Conservation (phyloP, 2,113 vertebrate genomes). For the Carassius auratus region DNA sequence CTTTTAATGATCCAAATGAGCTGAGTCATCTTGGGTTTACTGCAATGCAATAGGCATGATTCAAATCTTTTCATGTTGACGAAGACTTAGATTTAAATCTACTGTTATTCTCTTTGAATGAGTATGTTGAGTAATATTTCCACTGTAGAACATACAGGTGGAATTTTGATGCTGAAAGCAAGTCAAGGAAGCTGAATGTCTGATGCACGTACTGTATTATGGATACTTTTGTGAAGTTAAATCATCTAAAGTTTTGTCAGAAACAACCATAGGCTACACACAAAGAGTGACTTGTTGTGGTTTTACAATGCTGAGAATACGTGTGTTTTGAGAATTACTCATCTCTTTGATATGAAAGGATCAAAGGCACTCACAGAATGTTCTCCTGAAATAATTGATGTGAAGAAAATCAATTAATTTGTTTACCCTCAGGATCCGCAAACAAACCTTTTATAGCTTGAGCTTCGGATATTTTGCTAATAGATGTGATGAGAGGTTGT, state of each 20-base stretch:
- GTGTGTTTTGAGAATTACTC: slow-evolving; percentile 43
- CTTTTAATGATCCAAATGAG: slow-evolving; percentile 49
- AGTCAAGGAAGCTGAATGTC: background rate
- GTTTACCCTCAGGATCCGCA: slow-evolving; percentile 39
- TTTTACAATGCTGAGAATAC: background rate
- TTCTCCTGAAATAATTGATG: slow-evolving; percentile 58
- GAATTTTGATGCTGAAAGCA: slow-evolving; percentile 3
- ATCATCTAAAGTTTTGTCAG: slow-evolving; percentile 6
- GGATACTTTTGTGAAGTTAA: background rate
- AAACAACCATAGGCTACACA: background rate
- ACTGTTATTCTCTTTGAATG: slow-evolving; percentile 8
- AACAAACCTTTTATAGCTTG: background rate
- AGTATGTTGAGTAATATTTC: background rate
- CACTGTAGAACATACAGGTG: slow-evolving; percentile 11
- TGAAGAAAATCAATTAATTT: slow-evolving; percentile 62
- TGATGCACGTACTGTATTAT: background rate
- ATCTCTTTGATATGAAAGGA: slow-evolving; percentile 64
- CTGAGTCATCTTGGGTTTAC: slow-evolving; percentile 45
- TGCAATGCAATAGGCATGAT: slow-evolving; percentile 25
- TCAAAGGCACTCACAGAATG: slow-evolving; percentile 61
- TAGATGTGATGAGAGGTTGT: slow-evolving; percentile 8
- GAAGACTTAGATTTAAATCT: slow-evolving; percentile 31
- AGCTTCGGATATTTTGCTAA: slow-evolving; percentile 12
- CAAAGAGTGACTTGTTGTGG: background rate
- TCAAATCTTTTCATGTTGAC: slow-evolving; percentile 26